phyloP scores from a whole-genome alignment of 2,888 invertebrate species.

The Drosophila merina region DNA sequence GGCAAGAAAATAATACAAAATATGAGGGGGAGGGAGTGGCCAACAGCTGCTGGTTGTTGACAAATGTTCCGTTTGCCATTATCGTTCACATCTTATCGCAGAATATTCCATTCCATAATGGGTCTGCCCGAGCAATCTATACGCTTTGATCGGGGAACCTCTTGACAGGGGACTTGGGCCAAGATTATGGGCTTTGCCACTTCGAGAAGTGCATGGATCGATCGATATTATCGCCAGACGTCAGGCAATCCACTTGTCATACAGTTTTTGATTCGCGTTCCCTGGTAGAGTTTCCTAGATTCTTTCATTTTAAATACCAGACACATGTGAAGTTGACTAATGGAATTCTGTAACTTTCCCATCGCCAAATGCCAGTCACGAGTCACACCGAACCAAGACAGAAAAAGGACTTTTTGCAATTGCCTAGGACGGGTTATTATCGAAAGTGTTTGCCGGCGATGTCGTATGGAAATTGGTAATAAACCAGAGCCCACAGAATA shows the following conservation, averaged over 20 bases:
- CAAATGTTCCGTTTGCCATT: constrained; percentile 34
- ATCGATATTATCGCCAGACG: constrained; percentile 25
- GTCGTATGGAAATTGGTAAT: constrained; percentile 33
- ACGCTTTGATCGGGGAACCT: constrained; percentile 10
- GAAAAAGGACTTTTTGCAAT: constrained; percentile 10
- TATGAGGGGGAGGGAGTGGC: no score
- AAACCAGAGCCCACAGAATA: constrained; percentile 11
- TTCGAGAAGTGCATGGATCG: constrained; percentile 7
- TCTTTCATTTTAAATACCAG: background rate
- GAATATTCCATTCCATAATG: constrained; percentile 41
- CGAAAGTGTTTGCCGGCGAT: constrained; percentile 37
- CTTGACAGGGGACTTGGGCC: constrained; percentile 18
- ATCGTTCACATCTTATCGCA: constrained; percentile 52
- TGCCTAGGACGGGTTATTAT: constrained; percentile 21
- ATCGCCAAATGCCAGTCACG: constrained; percentile 19
- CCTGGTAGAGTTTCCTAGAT: constrained; percentile 1
- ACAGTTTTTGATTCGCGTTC: constrained; percentile 14
- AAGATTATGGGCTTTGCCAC: constrained; percentile 16
- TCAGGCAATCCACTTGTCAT: background rate
- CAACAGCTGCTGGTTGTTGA: constrained; percentile 47
- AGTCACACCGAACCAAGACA: constrained; percentile 6
- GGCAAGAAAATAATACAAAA: constrained; percentile 6
- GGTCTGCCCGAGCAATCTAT: constrained; percentile 15
- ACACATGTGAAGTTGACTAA: background rate
- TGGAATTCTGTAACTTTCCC: constrained; percentile 25